These are phyloP conservation scores for Tachysurus vachellii DNA, from an alignment of 2,113 vertebrate genomes.

Conservation along the genomic window DNA sequence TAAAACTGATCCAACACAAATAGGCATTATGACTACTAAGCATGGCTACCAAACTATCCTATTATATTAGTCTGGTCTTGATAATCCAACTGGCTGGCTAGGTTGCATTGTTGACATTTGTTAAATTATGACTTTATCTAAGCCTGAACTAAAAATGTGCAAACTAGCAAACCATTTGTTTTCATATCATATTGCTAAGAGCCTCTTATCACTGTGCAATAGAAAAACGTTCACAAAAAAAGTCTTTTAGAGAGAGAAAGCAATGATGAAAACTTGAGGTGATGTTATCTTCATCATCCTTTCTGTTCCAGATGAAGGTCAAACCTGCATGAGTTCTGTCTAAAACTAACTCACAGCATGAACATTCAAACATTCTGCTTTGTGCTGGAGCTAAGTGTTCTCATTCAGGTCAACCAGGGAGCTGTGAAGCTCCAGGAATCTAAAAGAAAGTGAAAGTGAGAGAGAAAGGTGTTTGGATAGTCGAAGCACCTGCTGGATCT, in stretches of 20 bases:
- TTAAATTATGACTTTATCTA: neutral
- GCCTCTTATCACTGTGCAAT: neutral
- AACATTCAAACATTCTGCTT: neutral
- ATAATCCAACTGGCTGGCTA: neutral
- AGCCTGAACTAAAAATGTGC: neutral
- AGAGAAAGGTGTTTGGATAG: constrained; percentile 12
- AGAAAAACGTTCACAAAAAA: neutral
- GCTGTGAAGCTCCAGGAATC: constrained; percentile 3
- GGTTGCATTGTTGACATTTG: neutral
- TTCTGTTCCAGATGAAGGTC: neutral
- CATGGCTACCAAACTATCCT: neutral
- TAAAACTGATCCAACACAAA: neutral
- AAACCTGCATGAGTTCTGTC: neutral
- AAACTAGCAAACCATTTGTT: neutral
- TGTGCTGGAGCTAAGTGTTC: neutral
- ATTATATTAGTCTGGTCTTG: neutral
- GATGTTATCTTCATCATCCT: constrained; percentile 6
- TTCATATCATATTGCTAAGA: neutral
- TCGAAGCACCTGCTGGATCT: constrained; percentile 25
- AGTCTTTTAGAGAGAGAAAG: neutral
- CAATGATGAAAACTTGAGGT: neutral
- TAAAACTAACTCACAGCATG: neutral
- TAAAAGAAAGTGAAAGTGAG: neutral
- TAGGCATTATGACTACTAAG: neutral
- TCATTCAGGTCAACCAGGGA: neutral